Evolutionary conservation across 2,113 vertebrate genomes (phyloP), one percentile per base, ranked within the genome.

Genomic region (Gulo gulo): DNA sequence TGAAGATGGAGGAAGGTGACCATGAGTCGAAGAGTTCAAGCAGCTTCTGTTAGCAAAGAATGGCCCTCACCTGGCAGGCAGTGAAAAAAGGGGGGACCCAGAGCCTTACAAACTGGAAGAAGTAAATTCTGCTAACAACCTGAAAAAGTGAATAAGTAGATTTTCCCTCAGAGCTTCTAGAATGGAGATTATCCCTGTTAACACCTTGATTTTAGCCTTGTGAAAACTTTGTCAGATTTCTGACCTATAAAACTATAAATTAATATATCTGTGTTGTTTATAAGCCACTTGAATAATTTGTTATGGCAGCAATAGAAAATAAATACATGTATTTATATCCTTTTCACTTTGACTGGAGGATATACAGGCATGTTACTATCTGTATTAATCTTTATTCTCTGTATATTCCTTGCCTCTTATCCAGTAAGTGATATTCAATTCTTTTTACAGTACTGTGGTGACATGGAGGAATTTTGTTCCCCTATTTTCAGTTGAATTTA

Each of bases 1-100:
- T 34, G 4, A 34, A 76, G 34, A 4, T 88, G 11, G 12, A 21
- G 14, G 6, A 76, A 67, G 31, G 20, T 4, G 2, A 45, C 15
- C n/a, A 8, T 47, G 52, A 31, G 1, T 13, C 21, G 16, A 65
- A 8, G 6, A 45, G 2, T 42, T 26, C 63, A 47, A 59, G 31
- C 8, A 69, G 65, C 14, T 80, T 76, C 24, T 23, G 67, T 45
- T 59, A 57, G 5, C 18, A 59, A 10, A 14, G 6, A 45, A 21
- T 31, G 36, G 1, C 9, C 2, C 4, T 80, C 14, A 36, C 1
- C 24, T 14, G 47, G 7, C 0, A 21, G 39, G 2, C 59, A 65
- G 63, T 65, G 45, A 90, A n/a, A 3, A 84, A 57, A 85, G 16
- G 13, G 14, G 2, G 9, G 20, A 1, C 8, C 21, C 12, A 8